phyloP scores from a whole-genome alignment of 2,113 vertebrate genomes.

The Sphaerodactylus townsendi region DNA sequence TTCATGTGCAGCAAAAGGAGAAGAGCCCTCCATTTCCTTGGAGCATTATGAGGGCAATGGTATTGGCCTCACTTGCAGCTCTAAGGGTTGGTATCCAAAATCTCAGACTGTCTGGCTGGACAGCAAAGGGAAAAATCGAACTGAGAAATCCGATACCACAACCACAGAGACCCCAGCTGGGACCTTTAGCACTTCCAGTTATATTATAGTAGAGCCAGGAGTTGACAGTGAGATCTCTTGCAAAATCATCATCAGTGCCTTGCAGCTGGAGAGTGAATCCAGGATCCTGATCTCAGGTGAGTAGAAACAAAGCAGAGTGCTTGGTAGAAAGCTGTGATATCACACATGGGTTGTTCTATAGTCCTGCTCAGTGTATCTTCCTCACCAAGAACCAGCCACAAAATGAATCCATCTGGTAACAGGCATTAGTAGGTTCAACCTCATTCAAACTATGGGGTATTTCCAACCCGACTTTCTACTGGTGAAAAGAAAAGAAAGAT shows the following conservation, averaged over 20 bases:
- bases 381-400: too few species aligned
- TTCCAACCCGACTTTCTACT: too few species aligned
- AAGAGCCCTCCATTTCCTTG: background rate
- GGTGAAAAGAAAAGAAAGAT: too few species aligned
- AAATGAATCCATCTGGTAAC: too few species aligned
- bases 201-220: background rate
- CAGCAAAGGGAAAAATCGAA: background rate
- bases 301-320: background rate
- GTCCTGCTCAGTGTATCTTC: too few species aligned
- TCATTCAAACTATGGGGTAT: background rate
- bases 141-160: background rate
- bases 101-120: background rate
- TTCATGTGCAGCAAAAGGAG: constrained; percentile 4
- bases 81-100: background rate
- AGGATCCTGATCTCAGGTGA: constrained; percentile 14
- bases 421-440: background rate
- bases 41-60: background rate
- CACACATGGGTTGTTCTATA: too few species aligned
- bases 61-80: constrained; percentile 1
- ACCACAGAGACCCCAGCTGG: background rate
- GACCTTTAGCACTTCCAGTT: background rate
- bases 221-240: background rate
- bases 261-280: background rate
- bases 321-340: too few species aligned
- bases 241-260: background rate